phyloP scores from a whole-genome alignment of 2,797 vertebrate genomes.

The Pipistrellus pygmaeus region DNA sequence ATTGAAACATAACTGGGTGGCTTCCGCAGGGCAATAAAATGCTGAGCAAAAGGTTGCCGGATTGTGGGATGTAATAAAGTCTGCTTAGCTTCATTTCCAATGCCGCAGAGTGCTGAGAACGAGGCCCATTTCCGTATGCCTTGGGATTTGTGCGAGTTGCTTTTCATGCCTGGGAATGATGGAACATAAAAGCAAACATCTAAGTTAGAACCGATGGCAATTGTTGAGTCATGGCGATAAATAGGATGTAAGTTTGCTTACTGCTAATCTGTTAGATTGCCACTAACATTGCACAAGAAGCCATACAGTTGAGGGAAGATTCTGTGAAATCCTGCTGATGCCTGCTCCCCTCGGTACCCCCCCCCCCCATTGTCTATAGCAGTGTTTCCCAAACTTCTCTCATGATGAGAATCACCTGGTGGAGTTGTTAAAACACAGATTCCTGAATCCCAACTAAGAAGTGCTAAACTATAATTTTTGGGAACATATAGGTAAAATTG shows the following conservation, averaged over 20 bases:
- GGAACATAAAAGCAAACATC: conserved; percentile 80
- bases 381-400: too few relatives aligned
- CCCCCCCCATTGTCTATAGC: background rate
- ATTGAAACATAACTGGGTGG: conserved; percentile 75
- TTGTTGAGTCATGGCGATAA: conserved; percentile 75
- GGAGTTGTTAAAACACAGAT: too few relatives aligned
- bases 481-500: too few relatives aligned
- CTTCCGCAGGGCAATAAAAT: conserved; percentile 81
- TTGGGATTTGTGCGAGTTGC: conserved; percentile 69
- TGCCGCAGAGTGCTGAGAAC: conserved; percentile 30
- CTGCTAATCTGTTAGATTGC: conserved; percentile 73
- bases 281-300: conserved; percentile 70
- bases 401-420: too few relatives aligned
- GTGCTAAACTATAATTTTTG: too few relatives aligned
- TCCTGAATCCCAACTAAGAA: too few relatives aligned
- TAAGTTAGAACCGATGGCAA: conserved; percentile 71
- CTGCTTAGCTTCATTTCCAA: conserved; percentile 73
- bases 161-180: conserved; percentile 84
- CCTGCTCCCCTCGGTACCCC: background rate
- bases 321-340: background rate
- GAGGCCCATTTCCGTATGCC: conserved; percentile 70
- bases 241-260: conserved; percentile 79
- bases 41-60: conserved; percentile 76
- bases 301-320: conserved; percentile 13
- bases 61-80: conserved; percentile 70